These are phyloP conservation scores for Acanthopleura granulata DNA, from an alignment of 2,888 invertebrate genomes.

Conservation along the genomic window DNA sequence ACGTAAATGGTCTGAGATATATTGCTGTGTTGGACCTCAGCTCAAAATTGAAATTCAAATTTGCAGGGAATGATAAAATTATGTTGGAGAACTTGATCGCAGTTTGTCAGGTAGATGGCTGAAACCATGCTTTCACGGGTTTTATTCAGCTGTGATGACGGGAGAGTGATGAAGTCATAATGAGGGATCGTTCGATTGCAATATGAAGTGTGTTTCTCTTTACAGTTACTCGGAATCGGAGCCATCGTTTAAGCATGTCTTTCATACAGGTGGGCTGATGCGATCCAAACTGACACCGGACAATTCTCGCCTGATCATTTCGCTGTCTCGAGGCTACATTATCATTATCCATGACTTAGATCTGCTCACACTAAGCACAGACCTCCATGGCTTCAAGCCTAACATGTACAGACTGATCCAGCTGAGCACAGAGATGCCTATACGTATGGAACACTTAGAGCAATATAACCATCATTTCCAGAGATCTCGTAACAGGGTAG, in stretches of 20 bases:
- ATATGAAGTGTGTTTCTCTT: constrained; percentile 14
- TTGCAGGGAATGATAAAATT: no score
- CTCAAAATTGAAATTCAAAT: no score
- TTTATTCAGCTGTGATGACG: no score
- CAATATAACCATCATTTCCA: constrained; percentile 85
- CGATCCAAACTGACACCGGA: constrained; percentile 89
- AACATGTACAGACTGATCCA: constrained; percentile 92
- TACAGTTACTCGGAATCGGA: constrained; percentile 51
- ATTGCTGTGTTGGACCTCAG: no score
- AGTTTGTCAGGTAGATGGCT: no score
- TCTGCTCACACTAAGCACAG: constrained; percentile 82
- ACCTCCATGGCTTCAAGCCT: constrained; percentile 82
- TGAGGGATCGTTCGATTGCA: no score
- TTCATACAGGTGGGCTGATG: constrained; percentile 88
- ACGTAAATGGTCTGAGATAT: no score
- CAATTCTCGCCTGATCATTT: constrained; percentile 88
- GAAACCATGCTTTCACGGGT: no score
- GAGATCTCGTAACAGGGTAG: constrained; percentile 85
- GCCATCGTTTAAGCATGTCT: constrained; percentile 67
- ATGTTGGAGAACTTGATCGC: no score
- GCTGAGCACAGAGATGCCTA: constrained; percentile 80
- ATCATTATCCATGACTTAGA: constrained; percentile 91
- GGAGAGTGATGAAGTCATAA: no score
- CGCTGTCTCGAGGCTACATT: constrained; percentile 90
- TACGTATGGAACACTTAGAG: constrained; percentile 83